Percentiles rank a stretch among this genome's conserved stretches.
phyloP scores from a whole-genome alignment of 2,113 vertebrate genomes.

The Anolis carolinensis region DNA sequence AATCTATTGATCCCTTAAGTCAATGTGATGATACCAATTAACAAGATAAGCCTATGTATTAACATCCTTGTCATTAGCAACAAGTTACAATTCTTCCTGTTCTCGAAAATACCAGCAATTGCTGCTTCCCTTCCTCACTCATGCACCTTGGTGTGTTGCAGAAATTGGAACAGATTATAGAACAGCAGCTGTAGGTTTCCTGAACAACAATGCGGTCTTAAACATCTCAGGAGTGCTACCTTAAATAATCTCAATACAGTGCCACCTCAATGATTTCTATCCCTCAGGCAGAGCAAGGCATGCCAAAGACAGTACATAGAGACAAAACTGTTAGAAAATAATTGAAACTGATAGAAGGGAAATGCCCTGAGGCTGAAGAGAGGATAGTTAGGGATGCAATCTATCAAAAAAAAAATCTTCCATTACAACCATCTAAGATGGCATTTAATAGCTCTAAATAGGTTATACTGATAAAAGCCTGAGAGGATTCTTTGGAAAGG shows the following conservation, averaged over 20 bases:
- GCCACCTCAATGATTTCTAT: neutral
- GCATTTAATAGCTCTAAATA: neutral
- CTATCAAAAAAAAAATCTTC: neutral
- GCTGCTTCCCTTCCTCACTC: neutral
- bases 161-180: neutral
- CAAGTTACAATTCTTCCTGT: neutral
- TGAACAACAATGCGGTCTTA: neutral
- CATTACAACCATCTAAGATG: neutral
- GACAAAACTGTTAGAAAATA: neutral
- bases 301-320: too few relatives aligned
- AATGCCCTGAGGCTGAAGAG: neutral
- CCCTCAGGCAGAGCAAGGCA: neutral
- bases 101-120: neutral
- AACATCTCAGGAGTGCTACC: neutral
- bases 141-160: neutral
- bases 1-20: neutral
- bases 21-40: neutral
- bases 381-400: neutral
- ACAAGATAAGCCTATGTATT: neutral
- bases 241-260: neutral
- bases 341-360: neutral
- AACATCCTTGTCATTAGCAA: neutral
- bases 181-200: neutral
- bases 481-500: neutral
- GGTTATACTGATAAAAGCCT: neutral